A percentile compares a stretch with the other conserved stretches of the same genome.
These are phyloP conservation scores for Plagiodera versicolora DNA, from an alignment of 2,888 invertebrate genomes.

Conservation along the genomic window DNA sequence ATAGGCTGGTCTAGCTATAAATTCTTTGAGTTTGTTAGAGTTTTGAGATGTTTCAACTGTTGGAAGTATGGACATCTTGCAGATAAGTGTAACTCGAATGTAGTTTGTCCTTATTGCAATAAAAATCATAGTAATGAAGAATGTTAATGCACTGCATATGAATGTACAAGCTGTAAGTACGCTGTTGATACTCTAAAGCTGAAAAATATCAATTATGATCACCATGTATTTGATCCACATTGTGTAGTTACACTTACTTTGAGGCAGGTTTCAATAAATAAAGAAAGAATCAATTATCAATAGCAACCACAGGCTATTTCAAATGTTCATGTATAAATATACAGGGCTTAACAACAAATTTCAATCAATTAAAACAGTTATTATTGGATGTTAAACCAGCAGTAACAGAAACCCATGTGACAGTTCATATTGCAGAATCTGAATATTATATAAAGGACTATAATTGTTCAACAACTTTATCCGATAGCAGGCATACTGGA, in stretches of 20 bases:
- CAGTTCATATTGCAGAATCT: no score
- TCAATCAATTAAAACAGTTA: no score
- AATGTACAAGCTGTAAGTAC: neutral
- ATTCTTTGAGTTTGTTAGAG: neutral
- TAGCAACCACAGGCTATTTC: neutral
- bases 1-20: conserved; percentile 1
- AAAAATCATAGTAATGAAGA: neutral
- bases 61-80: neutral
- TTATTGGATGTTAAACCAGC: no score
- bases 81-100: neutral
- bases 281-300: neutral
- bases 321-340: neutral
- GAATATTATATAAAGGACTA: neutral
- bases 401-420: no score
- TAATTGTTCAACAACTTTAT: neutral
- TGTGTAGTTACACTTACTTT: neutral
- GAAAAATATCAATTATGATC: neutral
- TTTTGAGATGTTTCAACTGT: neutral
- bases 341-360: neutral
- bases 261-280: neutral
- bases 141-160: neutral
- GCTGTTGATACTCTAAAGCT: neutral
- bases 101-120: neutral
- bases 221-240: neutral
- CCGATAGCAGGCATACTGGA: no score